These are phyloP conservation scores for Heliconius himera DNA, from an alignment of 1,140 invertebrate species.

Conservation along the genomic window DNA sequence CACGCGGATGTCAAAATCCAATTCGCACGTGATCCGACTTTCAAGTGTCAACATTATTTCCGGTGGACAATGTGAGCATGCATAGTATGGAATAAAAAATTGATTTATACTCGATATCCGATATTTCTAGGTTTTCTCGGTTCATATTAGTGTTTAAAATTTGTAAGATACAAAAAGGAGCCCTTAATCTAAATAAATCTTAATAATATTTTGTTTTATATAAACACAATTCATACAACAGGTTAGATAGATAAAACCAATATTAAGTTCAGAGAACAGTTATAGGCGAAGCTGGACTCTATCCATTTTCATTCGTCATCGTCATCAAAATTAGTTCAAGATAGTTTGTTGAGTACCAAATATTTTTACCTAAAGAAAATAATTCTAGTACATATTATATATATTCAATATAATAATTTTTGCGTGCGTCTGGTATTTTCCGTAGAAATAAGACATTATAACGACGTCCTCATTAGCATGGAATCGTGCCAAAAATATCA, in stretches of 20 bases:
- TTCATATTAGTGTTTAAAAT: neutral
- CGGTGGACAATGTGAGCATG: constrained; percentile 17
- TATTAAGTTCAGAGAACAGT: too few relatives aligned
- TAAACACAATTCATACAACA: too few relatives aligned
- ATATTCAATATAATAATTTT: constrained; percentile 16
- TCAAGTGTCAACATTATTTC: constrained; percentile 32
- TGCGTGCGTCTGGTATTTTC: constrained; percentile 21
- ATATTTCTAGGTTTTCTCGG: neutral
- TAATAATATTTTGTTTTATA: too few relatives aligned
- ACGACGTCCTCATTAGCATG: constrained; percentile 52
- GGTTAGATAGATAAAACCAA: too few relatives aligned
- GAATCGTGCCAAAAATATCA: constrained; percentile 50
- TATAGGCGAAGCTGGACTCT: too few relatives aligned
- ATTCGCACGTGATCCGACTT: constrained; percentile 34
- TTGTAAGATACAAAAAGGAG: too few relatives aligned
- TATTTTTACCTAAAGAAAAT: neutral
- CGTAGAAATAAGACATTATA: constrained; percentile 35
- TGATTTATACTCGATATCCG: constrained; percentile 2
- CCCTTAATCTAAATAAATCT: too few relatives aligned
- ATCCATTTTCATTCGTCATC: too few relatives aligned
- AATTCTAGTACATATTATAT: neutral
- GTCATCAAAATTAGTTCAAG: too few relatives aligned
- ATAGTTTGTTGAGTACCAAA: too few relatives aligned
- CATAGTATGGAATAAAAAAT: constrained; percentile 23
- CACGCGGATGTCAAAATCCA: constrained; percentile 35